Evolutionary conservation across 1,140 invertebrate species (phyloP).

Genomic region (Lerema accius): DNA sequence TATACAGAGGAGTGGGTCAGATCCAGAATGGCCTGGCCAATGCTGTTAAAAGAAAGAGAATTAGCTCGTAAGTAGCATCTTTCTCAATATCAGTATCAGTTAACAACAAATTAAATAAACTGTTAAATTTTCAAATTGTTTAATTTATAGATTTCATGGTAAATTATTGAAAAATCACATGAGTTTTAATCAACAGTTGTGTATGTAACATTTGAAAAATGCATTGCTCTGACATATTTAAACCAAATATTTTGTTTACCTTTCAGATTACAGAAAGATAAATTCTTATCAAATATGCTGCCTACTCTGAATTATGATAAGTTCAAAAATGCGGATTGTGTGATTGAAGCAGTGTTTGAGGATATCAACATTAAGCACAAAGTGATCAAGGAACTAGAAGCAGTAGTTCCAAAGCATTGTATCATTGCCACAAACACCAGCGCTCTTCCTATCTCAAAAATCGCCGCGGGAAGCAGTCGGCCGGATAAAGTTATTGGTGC

Average conservation of each 20-base stretch:
- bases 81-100: too few relatives aligned
- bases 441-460: slow-evolving; percentile 97
- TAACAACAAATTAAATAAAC: too few relatives aligned
- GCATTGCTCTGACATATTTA: too few relatives aligned
- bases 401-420: slow-evolving; percentile 93
- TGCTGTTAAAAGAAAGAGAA: slow-evolving; percentile 92
- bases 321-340: slow-evolving; percentile 95
- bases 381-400: slow-evolving; percentile 98
- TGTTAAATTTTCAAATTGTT: too few relatives aligned
- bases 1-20: slow-evolving; percentile 95
- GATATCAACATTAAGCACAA: slow-evolving; percentile 98
- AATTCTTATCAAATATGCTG: slow-evolving; percentile 90
- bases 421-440: slow-evolving; percentile 99
- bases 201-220: too few relatives aligned
- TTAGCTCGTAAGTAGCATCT: slow-evolving; percentile 86
- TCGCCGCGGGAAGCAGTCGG: slow-evolving; percentile 94
- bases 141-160: too few relatives aligned
- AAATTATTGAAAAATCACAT: too few relatives aligned
- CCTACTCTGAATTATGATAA: slow-evolving; percentile 93
- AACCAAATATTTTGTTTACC: slow-evolving; percentile 12
- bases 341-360: slow-evolving; percentile 99
- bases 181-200: too few relatives aligned
- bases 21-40: slow-evolving; percentile 92
- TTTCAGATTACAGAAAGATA: slow-evolving; percentile 90
- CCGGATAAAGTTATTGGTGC: slow-evolving; percentile 96